Base-by-base conservation (phyloP, 2,888 invertebrate species). In the Aphrophora alni region DNA sequence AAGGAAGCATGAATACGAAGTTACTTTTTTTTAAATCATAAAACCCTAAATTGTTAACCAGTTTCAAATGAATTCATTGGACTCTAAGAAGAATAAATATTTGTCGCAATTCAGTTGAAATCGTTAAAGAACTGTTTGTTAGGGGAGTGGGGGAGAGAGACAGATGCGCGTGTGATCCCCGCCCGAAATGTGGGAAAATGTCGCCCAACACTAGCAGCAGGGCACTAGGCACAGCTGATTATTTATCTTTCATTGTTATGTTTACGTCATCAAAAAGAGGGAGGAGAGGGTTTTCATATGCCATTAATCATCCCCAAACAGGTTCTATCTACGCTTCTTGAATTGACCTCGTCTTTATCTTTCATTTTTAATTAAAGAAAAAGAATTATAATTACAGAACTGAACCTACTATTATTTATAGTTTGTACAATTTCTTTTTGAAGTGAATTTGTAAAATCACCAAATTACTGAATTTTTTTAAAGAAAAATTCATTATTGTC, bases 231-330 rank as follows among this genome's bases (percentile, higher is more conserved):
- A 59, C 21, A 59, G 59, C 59, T 59, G 59, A 59, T 59, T 59
- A 59, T 59, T 59, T 59, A 59, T 59, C 59, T 59, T 59, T 59
- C 59, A 59, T 59, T 59, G 59, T 59, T 59, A 59, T 59, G 59
- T 59, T 59, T 59, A 59, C 59, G 59, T 59, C 59, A 59, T 59
- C n/a, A 59, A 59, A 59, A 21, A 59, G n/a, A 21, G 59, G 59
- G 59, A 21, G 59, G 59, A 59, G 10, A 21, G 59, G 59, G 44
- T 44, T 21, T 21, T 59, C 21, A 21, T 59, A 5, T 21, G 59
- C 59, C 21, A 59, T 59, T 59, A 59, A 59, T 59, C 59, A 59
- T 59, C 21, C 5, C 59, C 14, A 59, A 59, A 59, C 59, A 21
- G 59, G 59, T 59, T 59, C 59, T 14, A 12, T 21, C n/a, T n/a